These are phyloP conservation scores for Pipistrellus pipistrellus DNA, from an alignment of 2,797 vertebrate genomes.

Conservation along the genomic window DNA sequence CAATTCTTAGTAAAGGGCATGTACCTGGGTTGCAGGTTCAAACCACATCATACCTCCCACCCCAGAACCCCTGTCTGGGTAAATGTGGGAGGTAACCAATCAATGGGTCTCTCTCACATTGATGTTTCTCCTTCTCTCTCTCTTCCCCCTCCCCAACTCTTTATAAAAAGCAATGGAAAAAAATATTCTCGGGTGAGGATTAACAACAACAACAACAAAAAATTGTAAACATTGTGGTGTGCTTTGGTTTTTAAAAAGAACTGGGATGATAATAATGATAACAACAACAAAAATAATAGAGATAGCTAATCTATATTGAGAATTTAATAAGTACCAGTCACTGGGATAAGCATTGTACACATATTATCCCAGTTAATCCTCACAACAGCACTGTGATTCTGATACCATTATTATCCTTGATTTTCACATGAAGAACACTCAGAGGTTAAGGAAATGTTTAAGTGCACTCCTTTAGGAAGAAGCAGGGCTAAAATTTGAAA, in stretches of 20 bases:
- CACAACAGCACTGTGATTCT: background rate
- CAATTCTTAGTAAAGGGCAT: no score
- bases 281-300: background rate
- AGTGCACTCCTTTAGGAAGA: background rate
- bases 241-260: conserved; percentile 30
- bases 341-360: background rate
- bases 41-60: no score
- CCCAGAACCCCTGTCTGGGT: no score
- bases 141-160: no score
- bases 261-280: background rate
- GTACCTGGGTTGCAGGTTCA: no score
- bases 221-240: background rate
- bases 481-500: background rate
- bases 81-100: no score
- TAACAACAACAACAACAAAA: background rate
- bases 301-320: background rate
- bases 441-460: background rate
- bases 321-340: background rate
- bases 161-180: no score
- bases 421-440: background rate
- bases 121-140: no score
- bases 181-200: no score
- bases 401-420: background rate
- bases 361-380: background rate
- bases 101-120: no score